These are phyloP conservation scores for Pygathrix nemaeus DNA, from an alignment of 2,113 vertebrate species.

Conservation along the genomic window DNA sequence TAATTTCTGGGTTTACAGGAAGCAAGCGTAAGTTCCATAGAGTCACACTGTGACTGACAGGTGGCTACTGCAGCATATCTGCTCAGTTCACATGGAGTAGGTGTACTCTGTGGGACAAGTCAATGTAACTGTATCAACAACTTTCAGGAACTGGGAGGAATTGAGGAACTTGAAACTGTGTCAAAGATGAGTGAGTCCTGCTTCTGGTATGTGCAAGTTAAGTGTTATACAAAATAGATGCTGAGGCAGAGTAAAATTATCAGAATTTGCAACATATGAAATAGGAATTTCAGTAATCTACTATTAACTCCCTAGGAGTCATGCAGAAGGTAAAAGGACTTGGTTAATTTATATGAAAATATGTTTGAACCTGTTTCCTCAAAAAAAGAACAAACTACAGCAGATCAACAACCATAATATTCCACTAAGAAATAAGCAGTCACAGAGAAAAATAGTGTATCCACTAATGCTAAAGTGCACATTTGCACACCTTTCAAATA, in stretches of 20 bases:
- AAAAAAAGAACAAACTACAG: neutral
- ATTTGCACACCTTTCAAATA: neutral
- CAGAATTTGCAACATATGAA: neutral
- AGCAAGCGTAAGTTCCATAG: neutral
- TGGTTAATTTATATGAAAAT: neutral
- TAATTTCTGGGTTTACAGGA: neutral
- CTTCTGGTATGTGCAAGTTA: neutral
- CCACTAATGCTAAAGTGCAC: neutral
- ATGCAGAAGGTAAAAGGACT: neutral
- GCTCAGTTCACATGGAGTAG: neutral
- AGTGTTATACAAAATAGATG: neutral
- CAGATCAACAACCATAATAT: neutral
- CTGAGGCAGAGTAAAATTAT: neutral
- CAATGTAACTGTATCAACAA: neutral
- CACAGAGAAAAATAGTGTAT: neutral
- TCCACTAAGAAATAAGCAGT: neutral
- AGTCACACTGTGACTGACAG: neutral
- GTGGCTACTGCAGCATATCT: neutral
- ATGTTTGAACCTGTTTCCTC: neutral
- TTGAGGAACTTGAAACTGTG: neutral
- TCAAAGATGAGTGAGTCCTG: neutral
- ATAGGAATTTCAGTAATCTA: neutral
- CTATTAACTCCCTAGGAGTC: neutral
- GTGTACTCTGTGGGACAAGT: neutral
- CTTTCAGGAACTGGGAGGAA: neutral